Percentiles rank a stretch among this genome's conserved stretches.
These are phyloP conservation scores for Microctenopoma steveboyesi DNA, from an alignment of 2,797 vertebrate species.

Conservation along the genomic window DNA sequence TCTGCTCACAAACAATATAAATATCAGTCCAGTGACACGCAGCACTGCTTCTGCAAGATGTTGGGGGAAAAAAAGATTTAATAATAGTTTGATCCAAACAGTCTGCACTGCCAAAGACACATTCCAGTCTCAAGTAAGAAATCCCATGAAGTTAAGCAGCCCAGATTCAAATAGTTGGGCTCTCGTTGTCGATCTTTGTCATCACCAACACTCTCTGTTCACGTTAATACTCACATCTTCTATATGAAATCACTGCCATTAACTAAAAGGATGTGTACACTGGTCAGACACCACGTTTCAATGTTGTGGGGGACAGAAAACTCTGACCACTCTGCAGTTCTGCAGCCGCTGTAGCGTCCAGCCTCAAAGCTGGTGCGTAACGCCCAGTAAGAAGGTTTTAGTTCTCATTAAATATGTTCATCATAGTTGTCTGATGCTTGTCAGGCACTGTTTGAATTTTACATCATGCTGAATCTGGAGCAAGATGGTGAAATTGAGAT, in stretches of 20 bases:
- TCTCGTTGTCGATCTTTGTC: background rate
- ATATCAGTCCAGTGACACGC: conserved; percentile 13
- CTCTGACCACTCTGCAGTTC: no score
- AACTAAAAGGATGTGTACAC: no score
- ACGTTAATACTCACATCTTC: background rate
- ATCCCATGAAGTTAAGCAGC: background rate
- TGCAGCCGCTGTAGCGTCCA: no score
- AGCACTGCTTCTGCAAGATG: conserved; percentile 12
- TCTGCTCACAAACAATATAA: background rate
- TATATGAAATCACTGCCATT: background rate
- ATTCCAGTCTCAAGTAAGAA: conserved; percentile 15
- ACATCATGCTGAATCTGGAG: background rate
- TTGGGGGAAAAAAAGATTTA: conserved; percentile 21
- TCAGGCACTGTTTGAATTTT: background rate
- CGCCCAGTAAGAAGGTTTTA: background rate
- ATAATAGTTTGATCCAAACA: conserved; percentile 20
- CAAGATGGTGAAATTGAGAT: conserved; percentile 3
- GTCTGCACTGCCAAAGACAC: conserved; percentile 3
- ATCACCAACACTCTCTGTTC: no score
- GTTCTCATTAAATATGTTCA: conserved; percentile 1
- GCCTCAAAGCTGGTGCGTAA: background rate
- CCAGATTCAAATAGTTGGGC: background rate
- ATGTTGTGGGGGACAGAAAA: background rate
- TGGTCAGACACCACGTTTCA: background rate
- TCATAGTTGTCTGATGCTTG: background rate